Evolutionary conservation across 2,797 vertebrate species (phyloP).

Genomic region (Odontamblyopus lacepedii): DNA sequence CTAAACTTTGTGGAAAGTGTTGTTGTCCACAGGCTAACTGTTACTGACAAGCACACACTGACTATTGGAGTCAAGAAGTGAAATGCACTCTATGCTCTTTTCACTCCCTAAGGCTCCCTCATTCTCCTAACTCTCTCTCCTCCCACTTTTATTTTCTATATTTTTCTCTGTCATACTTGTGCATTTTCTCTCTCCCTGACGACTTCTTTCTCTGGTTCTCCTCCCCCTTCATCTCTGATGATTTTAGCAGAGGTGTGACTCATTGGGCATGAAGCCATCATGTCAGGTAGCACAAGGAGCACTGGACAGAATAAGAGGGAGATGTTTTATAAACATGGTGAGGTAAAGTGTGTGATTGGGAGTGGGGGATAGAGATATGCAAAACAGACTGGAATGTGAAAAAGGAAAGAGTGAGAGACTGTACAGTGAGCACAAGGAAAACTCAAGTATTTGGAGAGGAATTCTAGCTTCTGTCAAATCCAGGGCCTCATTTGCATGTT

Average conservation of each 20-base stretch:
- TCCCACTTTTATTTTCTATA: conserved; percentile 75
- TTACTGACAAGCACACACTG: conserved; percentile 78
- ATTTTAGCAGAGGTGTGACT: conserved; percentile 84
- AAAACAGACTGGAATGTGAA: conserved; percentile 70
- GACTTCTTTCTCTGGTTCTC: conserved; percentile 69
- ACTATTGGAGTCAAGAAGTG: conserved; percentile 80
- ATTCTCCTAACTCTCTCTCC: conserved; percentile 67
- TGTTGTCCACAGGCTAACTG: conserved; percentile 75
- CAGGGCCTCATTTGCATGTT: conserved; percentile 44
- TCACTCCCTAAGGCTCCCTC: conserved; percentile 72
- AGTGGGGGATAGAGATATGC: conserved; percentile 64
- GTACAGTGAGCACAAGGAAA: conserved; percentile 70
- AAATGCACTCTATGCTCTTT: conserved; percentile 77
- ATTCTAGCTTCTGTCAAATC: conserved; percentile 71
- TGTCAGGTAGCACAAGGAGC: conserved; percentile 75
- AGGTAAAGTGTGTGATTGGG: conserved; percentile 42
- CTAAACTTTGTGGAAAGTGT: conserved; percentile 65
- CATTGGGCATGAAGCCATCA: conserved; percentile 78
- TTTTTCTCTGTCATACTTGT: conserved; percentile 74
- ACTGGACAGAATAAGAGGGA: conserved; percentile 45
- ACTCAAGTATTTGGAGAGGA: conserved; percentile 74
- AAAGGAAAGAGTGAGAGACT: conserved; percentile 65
- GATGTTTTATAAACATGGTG: conserved; percentile 60
- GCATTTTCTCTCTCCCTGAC: conserved; percentile 69
- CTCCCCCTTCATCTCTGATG: conserved; percentile 73